Evolutionary conservation across 1,140 invertebrate species (phyloP).

Genomic region (Eurosta solidaginis): DNA sequence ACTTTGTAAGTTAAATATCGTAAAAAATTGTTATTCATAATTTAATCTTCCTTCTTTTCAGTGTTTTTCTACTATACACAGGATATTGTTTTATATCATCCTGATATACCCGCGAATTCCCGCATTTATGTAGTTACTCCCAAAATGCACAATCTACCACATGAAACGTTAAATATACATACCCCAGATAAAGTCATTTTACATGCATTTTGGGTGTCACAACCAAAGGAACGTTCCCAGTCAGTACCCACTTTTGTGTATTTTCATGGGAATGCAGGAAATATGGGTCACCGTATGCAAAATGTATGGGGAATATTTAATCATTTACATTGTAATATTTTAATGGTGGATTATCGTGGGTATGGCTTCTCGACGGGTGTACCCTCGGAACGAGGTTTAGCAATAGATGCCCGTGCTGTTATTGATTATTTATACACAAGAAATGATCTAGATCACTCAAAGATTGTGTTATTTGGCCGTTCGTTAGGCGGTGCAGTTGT

Average conservation of each 20-base stretch:
- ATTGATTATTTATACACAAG: conserved; percentile 82
- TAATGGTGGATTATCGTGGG: conserved; percentile 91
- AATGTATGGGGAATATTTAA: conserved; percentile 81
- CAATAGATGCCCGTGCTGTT: conserved; percentile 84
- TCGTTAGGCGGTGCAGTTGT: conserved; percentile 86
- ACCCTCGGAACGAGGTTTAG: conserved; percentile 85
- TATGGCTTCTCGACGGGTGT: conserved; percentile 91
- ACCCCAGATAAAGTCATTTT: conserved; percentile 80
- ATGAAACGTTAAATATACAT: conserved; percentile 72
- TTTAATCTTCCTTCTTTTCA: conserved; percentile 57
- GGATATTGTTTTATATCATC: conserved; percentile 86
- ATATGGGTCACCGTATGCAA: conserved; percentile 87
- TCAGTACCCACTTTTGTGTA: conserved; percentile 81
- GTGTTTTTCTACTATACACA: conserved; percentile 83
- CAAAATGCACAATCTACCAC: conserved; percentile 77
- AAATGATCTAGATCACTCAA: conserved; percentile 79
- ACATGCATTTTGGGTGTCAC: conserved; percentile 86
- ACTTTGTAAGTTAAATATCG: conserved; percentile 64
- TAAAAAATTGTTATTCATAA: not conserved
- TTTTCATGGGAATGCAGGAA: conserved; percentile 95
- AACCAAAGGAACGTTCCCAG: conserved; percentile 69
- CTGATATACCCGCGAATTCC: conserved; percentile 84
- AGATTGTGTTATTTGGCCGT: conserved; percentile 92
- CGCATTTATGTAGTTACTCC: conserved; percentile 84
- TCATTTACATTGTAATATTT: conserved; percentile 80